Conservation (phyloP, 2,797 vertebrate species). For the Gymnocypris eckloni region DNA sequence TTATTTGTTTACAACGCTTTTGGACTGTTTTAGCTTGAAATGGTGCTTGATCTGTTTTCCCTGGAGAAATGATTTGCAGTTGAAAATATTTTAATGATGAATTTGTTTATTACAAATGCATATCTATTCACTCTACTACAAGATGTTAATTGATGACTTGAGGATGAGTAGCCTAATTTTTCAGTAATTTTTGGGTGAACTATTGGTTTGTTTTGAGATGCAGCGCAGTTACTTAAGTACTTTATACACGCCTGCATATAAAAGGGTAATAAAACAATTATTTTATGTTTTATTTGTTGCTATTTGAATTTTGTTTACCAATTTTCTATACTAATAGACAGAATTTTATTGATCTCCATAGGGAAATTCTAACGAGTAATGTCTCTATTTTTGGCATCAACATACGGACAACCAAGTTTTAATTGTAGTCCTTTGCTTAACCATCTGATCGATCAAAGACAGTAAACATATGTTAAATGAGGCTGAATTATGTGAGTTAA, state of each 20-base stretch:
- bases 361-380: conserved; percentile 16
- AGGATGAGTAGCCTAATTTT: too few relatives aligned
- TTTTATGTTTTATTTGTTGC: not conserved
- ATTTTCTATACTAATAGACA: not conserved
- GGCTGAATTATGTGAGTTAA: conserved; percentile 9
- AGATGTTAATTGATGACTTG: too few relatives aligned
- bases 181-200: not conserved
- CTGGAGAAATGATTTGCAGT: not conserved
- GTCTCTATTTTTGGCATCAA: not conserved
- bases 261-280: not conserved
- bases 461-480: conserved; percentile 7
- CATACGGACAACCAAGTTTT: not conserved
- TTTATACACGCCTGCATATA: too few relatives aligned
- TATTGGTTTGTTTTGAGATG: not conserved
- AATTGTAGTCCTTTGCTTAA: not conserved
- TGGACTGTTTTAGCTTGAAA: not conserved
- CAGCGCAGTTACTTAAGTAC: not conserved
- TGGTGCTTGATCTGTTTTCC: not conserved
- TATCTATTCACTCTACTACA: not conserved
- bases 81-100: not conserved
- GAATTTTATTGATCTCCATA: not conserved
- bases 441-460: conserved; percentile 20
- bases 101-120: not conserved
- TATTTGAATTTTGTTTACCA: not conserved
- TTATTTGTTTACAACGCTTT: not conserved